Base-by-base conservation (phyloP, 2,888 invertebrate species). In the Eucriotettix oculatus region DNA sequence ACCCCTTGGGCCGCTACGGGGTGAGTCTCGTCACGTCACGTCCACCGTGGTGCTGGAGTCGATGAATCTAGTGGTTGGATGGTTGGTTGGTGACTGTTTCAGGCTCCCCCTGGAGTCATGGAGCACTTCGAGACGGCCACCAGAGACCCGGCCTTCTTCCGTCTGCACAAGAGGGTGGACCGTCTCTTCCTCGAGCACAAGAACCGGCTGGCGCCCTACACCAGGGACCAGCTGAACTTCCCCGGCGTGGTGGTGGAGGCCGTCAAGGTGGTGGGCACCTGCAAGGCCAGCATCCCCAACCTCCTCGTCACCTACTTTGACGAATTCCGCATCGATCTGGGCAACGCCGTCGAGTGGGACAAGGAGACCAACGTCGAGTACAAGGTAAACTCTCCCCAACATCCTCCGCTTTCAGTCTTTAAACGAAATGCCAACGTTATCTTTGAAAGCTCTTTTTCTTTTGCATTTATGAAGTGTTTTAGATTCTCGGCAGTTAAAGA, bases 331-430 rank as follows among this genome's bases (percentile, higher is more conserved):
- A 65, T 67, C 57, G 66, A 67, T 58, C 69, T 62, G 16, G 58
- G 58, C 29, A 62, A 62, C 52, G 54, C 63, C 52, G 60, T 62
- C 52, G 63, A 66, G 52, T 60, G 61, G 42, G 61, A 57, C 43
- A 62, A 61, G 14, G 61, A 61, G 14, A 72, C 76, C 60, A 69
- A 72, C 1, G 72, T 72, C 65, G 69, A 76, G 56, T 65, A 65
- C 58, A 63, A 65, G 60, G 65, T 58, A 54, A 58, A 12, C 12
- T 0, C 52, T 43, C 44, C 0, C 14, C 10, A 44, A 14, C n/a
- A n/a, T n/a, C n/a, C n/a, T n/a, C n/a, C n/a, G n/a, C n/a, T n/a
- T n/a, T n/a, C n/a, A n/a, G n/a, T n/a, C n/a, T n/a, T n/a, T n/a
- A n/a, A n/a, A n/a, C n/a, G n/a, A n/a, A 48, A 48, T 12, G 14